Conservation (phyloP, 2,888 invertebrate species). For the Lithodes maja region DNA sequence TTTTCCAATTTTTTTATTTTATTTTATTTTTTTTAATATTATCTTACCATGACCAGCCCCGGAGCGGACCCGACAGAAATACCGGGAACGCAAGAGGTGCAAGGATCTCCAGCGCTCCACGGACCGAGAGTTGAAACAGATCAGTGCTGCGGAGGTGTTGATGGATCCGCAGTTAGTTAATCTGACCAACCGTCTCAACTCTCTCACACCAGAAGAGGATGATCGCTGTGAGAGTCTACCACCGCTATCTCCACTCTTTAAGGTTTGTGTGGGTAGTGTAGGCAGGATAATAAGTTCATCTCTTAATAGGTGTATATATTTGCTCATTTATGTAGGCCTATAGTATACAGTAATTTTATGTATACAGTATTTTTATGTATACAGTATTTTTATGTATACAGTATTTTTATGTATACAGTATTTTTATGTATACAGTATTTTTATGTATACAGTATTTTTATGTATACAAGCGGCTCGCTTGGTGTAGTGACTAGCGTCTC, state of each 20-base stretch:
- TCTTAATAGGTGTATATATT: not conserved
- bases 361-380: too few species aligned
- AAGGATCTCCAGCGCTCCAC: slow-evolving; percentile 44
- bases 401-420: too few species aligned
- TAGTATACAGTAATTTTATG: too few species aligned
- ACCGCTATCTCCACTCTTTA: slow-evolving; percentile 51
- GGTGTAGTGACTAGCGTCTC: too few species aligned
- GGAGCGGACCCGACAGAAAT: slow-evolving; percentile 46
- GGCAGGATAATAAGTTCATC: not conserved
- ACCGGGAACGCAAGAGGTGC: slow-evolving; percentile 47
- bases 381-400: too few species aligned
- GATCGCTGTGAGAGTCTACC: slow-evolving; percentile 59
- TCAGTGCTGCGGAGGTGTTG: not conserved
- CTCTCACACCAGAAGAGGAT: slow-evolving; percentile 27
- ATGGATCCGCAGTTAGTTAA: too few species aligned
- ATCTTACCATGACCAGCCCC: slow-evolving; percentile 35
- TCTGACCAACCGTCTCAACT: not conserved
- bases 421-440: too few species aligned
- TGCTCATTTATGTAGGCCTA: not conserved
- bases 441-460: too few species aligned
- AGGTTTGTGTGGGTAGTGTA: slow-evolving; percentile 23
- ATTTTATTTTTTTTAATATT: too few species aligned
- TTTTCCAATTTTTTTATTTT: too few species aligned
- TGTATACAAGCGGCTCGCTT: too few species aligned
- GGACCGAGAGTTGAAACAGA: slow-evolving; percentile 49